Evolutionary conservation across 2,797 vertebrate species (phyloP), one percentile per base, ranked within the genome.

Genomic region (Cyclopterus lumpus): DNA sequence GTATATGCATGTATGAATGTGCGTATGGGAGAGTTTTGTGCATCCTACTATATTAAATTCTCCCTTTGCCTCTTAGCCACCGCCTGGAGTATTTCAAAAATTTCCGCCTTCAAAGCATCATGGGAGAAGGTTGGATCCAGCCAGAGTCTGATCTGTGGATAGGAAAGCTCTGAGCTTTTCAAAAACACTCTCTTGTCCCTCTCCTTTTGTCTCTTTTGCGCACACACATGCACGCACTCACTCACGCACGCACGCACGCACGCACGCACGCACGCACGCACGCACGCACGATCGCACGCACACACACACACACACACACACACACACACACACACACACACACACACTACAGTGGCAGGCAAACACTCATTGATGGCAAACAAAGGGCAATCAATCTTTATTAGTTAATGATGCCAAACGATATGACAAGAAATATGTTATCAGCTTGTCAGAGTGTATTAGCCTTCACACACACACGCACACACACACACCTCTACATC

Each of bases 121-220:
- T 96, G 94, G 95, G 94, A 88, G 88, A 93, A 20, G 83, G 77
- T 18, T 96, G 94, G 94, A 77, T 95, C 53, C 92, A 95, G 87
- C 92, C 92, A 38, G 85, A 90, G 71, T 95, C 92, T 48, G 85
- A 92, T 67, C 84, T 95, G 36, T 95, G 93, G 92, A 78, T 73
- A 16, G 89, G 88, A 87, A 93, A 91, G 67, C 65, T 80, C 22
- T 94, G 79, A 94, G 60, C 55, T 38, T 55, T 59, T 65, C 15
- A 67, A 68, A 73, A 81, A 60, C 51, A 28, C 30, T 48, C 2
- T 16, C 20, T 38, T 4, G 49, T 24, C 22, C 8, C 36, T 53
- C 11, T 42, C 32, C 71, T 16, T 66, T 14, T 61, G 28, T 58
- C 26, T 40, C 10, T 67, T 2, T 28, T 15, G 0, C 59, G n/a